These are phyloP conservation scores for Chaenocephalus aceratus DNA, from an alignment of 2,113 vertebrate genomes.

Conservation along the genomic window DNA sequence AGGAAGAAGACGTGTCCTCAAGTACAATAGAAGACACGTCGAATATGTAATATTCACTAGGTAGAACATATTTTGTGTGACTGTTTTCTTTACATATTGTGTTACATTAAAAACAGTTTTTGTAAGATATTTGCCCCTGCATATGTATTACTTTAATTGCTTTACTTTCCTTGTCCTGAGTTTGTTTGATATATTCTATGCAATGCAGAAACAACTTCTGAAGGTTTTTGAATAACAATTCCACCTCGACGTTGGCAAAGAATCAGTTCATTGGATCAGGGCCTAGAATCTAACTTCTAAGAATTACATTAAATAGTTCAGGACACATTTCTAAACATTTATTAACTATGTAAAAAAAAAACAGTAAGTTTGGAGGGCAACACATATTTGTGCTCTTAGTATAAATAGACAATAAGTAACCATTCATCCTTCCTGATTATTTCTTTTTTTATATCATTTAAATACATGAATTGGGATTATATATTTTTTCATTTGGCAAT, in stretches of 20 bases:
- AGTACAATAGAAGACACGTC: conserved; percentile 81
- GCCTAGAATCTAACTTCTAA: background rate
- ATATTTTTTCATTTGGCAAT: background rate
- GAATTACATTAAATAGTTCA: background rate
- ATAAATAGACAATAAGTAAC: background rate
- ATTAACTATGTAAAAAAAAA: too few relatives aligned
- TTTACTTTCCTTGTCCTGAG: background rate
- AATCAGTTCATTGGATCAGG: too few relatives aligned
- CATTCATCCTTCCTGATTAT: background rate
- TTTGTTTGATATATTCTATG: background rate
- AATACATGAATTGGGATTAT: background rate
- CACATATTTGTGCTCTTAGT: background rate
- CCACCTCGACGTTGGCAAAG: too few relatives aligned
- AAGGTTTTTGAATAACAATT: too few relatives aligned
- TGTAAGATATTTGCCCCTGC: background rate
- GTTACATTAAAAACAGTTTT: background rate
- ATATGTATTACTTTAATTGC: background rate
- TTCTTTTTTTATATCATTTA: background rate
- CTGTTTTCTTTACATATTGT: conserved; percentile 7
- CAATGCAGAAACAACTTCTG: background rate
- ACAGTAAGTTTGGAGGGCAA: background rate
- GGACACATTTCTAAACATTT: background rate
- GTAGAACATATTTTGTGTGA: background rate
- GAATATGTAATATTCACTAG: conserved; percentile 38
- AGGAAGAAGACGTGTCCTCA: conserved; percentile 60